Conservation (phyloP, 2,113 vertebrate species). For the Elachura formosa region DNA sequence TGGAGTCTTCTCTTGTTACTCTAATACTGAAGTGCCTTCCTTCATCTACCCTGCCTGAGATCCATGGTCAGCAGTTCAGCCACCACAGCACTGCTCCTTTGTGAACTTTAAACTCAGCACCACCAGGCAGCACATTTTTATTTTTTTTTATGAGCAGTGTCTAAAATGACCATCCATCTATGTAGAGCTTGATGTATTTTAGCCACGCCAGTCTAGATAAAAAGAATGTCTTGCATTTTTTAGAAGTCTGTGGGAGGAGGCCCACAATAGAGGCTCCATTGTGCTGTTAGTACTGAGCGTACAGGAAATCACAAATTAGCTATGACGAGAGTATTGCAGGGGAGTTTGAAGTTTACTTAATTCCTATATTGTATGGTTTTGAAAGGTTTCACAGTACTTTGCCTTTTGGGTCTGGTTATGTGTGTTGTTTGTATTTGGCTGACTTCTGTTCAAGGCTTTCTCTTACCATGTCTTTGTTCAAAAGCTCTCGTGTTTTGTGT, state of each 20-base stretch:
- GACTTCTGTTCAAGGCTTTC: neutral
- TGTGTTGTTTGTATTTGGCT: neutral
- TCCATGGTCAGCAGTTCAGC: neutral
- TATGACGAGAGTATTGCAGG: constrained; percentile 25
- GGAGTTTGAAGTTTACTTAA: constrained; percentile 47
- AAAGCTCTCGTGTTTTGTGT: neutral
- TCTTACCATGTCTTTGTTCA: neutral
- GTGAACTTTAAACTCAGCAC: neutral
- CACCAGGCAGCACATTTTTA: neutral
- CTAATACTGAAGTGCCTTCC: neutral
- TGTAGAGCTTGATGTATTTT: constrained; percentile 14
- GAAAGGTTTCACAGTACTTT: neutral
- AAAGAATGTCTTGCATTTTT: constrained; percentile 56
- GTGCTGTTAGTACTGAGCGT: constrained; percentile 36
- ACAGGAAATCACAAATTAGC: constrained; percentile 66
- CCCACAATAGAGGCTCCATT: constrained; percentile 57
- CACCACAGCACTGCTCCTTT: neutral
- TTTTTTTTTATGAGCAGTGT: neutral
- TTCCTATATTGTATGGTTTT: constrained; percentile 23
- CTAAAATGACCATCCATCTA: constrained; percentile 32
- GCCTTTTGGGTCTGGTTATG: neutral
- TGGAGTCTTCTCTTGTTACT: neutral
- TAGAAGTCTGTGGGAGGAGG: constrained; percentile 53
- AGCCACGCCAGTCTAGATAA: constrained; percentile 43
- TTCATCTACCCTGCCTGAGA: neutral